phyloP scores from a whole-genome alignment of 1,140 invertebrate genomes.

The Cylas formicarius region DNA sequence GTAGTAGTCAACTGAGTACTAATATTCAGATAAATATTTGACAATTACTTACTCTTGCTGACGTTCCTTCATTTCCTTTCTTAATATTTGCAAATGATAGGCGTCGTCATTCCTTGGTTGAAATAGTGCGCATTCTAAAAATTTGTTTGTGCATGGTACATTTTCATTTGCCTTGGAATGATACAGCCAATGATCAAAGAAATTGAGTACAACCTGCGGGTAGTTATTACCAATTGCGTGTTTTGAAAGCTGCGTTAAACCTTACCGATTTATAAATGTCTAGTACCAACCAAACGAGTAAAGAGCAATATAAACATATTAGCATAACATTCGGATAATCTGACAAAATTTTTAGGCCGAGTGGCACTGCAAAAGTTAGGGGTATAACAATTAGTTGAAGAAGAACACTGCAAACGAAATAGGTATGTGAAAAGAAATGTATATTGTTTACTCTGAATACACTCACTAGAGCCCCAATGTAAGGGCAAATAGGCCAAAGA shows the following conservation, averaged over 20 bases:
- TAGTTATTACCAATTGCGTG: too few species aligned
- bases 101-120: slow-evolving; percentile 18
- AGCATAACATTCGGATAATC: slow-evolving; percentile 10
- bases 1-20: too few species aligned
- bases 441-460: too few species aligned
- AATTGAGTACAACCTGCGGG: slow-evolving; percentile 19
- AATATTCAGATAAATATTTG: too few species aligned
- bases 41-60: slow-evolving; percentile 15
- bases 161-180: slow-evolving; percentile 11
- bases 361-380: slow-evolving; percentile 9
- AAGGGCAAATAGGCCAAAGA: not conserved
- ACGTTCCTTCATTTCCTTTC: slow-evolving; percentile 21
- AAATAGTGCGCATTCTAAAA: slow-evolving; percentile 21
- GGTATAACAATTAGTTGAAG: slow-evolving; percentile 14
- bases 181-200: slow-evolving; percentile 17
- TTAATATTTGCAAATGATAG: slow-evolving; percentile 11
- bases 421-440: too few species aligned
- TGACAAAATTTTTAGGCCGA: slow-evolving; percentile 8
- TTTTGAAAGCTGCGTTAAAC: too few species aligned
- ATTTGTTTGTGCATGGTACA: not conserved
- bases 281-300: slow-evolving; percentile 12
- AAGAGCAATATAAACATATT: slow-evolving; percentile 6
- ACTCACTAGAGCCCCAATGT: slow-evolving; percentile 16
- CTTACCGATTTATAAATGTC: slow-evolving; percentile 23
- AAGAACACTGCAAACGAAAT: slow-evolving; percentile 16